Evolutionary conservation across 1,140 invertebrate genomes (phyloP).

Genomic region (Drosophila ironensis): DNA sequence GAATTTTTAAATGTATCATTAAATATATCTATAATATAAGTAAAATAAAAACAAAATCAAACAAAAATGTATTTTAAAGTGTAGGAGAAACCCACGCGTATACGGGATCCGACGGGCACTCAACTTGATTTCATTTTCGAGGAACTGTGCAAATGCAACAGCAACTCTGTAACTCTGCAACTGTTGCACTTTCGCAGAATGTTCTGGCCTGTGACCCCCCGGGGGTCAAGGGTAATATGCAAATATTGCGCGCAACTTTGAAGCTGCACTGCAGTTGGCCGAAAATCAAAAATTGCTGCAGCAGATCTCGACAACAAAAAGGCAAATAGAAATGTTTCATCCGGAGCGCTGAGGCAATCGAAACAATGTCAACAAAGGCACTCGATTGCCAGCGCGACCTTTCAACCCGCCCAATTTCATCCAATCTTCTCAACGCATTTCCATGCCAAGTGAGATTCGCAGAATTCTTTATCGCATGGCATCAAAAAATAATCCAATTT

Average conservation of each 20-base stretch:
- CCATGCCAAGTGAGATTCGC: too few relatives aligned
- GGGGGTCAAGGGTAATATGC: conserved; percentile 1
- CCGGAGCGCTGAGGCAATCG: conserved; percentile 6
- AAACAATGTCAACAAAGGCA: conserved; percentile 36
- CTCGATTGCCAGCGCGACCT: conserved; percentile 5
- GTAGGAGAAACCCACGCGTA: background rate
- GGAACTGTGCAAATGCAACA: background rate
- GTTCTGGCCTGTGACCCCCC: background rate
- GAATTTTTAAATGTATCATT: too few relatives aligned
- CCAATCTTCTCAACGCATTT: background rate
- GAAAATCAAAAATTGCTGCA: conserved; percentile 19
- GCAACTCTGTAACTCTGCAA: conserved; percentile 20
- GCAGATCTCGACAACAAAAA: background rate
- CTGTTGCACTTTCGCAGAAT: conserved; percentile 37
- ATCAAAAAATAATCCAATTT: background rate
- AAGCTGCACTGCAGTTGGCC: background rate
- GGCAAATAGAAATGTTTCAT: conserved; percentile 1
- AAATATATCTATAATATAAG: too few relatives aligned
- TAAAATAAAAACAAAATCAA: too few relatives aligned
- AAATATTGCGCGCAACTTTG: background rate
- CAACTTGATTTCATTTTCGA: conserved; percentile 34
- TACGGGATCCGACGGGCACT: conserved; percentile 9
- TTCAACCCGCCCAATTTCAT: background rate
- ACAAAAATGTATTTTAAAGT: background rate
- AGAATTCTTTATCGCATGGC: background rate